phyloP scores from a whole-genome alignment of 1,140 invertebrate genomes.

The Neocloeon triangulifer region DNA sequence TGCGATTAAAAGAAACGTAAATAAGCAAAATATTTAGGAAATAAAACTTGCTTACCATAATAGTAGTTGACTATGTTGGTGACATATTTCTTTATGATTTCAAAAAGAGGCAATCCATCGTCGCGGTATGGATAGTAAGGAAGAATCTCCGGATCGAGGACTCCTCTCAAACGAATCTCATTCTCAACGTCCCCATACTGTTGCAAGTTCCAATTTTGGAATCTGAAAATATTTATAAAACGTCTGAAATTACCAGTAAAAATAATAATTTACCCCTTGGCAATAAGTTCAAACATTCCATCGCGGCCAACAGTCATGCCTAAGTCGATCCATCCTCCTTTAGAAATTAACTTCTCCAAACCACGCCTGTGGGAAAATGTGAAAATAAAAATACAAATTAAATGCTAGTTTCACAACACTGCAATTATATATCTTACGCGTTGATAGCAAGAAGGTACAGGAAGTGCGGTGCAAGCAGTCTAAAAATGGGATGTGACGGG shows the following conservation, averaged over 20 bases:
- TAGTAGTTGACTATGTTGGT: constrained; percentile 18
- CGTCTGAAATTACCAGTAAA: constrained; percentile 1
- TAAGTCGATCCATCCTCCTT: constrained; percentile 23
- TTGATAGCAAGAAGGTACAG: constrained; percentile 22
- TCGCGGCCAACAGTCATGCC: constrained; percentile 21
- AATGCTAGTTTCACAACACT: background rate
- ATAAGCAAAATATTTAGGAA: too few relatives aligned
- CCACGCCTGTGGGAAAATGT: constrained; percentile 16
- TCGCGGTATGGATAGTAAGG: constrained; percentile 25
- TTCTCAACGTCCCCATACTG: constrained; percentile 13
- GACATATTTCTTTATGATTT: constrained; percentile 20
- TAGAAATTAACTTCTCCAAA: constrained; percentile 18
- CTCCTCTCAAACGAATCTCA: constrained; percentile 14
- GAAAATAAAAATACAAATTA: background rate
- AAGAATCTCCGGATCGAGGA: constrained; percentile 15
- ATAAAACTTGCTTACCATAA: constrained; percentile 19
- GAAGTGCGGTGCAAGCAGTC: constrained; percentile 24
- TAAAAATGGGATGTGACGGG: constrained; percentile 22
- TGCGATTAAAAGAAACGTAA: too few relatives aligned
- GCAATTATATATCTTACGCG: constrained; percentile 10
- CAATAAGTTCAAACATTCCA: constrained; percentile 22
- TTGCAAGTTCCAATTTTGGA: constrained; percentile 14
- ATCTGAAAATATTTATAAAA: too few relatives aligned
- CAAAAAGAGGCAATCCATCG: constrained; percentile 20
- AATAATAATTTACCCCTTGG: constrained; percentile 10